A percentile compares a stretch with the other conserved stretches of the same genome.
Evolutionary conservation across 2,888 invertebrate species (phyloP).

Genomic region (Villa cingulata): DNA sequence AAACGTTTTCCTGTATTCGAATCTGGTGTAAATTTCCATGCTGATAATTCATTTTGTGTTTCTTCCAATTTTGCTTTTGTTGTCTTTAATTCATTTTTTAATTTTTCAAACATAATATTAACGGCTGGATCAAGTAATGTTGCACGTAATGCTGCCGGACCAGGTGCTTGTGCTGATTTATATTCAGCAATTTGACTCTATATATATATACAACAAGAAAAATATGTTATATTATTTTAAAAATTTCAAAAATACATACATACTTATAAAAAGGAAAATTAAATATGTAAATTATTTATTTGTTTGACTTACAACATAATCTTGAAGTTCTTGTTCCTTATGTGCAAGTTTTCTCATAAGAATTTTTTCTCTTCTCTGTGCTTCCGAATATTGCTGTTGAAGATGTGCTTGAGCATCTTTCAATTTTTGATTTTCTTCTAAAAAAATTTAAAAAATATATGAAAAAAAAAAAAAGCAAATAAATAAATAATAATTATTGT

Average conservation of each 20-base stretch:
- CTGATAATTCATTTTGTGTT: slow-evolving; percentile 92
- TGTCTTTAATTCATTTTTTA: slow-evolving; percentile 78
- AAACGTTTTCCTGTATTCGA: slow-evolving; percentile 95
- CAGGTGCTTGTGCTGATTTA: slow-evolving; percentile 77
- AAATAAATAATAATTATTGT: no score
- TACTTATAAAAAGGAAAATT: slow-evolving; percentile 3
- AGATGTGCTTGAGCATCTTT: slow-evolving; percentile 64
- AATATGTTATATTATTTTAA: background rate
- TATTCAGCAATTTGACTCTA: slow-evolving; percentile 90
- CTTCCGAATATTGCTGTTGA: slow-evolving; percentile 70
- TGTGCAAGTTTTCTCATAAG: slow-evolving; percentile 82
- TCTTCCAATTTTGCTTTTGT: slow-evolving; percentile 87
- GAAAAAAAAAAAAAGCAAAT: background rate
- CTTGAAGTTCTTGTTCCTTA: slow-evolving; percentile 95
- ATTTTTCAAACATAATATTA: slow-evolving; percentile 79
- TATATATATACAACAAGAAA: slow-evolving; percentile 3
- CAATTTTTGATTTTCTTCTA: slow-evolving; percentile 32
- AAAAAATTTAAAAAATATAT: slow-evolving; percentile 1
- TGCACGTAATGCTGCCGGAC: slow-evolving; percentile 58
- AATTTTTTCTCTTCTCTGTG: slow-evolving; percentile 81
- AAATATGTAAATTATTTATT: slow-evolving; percentile 7
- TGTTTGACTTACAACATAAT: slow-evolving; percentile 67
- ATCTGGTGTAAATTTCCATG: slow-evolving; percentile 99
- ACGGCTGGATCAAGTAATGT: slow-evolving; percentile 90
- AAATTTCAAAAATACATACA: background rate